These are phyloP conservation scores for Hyperoplus lanceolatus DNA, from an alignment of 2,797 vertebrate genomes.

Conservation along the genomic window DNA sequence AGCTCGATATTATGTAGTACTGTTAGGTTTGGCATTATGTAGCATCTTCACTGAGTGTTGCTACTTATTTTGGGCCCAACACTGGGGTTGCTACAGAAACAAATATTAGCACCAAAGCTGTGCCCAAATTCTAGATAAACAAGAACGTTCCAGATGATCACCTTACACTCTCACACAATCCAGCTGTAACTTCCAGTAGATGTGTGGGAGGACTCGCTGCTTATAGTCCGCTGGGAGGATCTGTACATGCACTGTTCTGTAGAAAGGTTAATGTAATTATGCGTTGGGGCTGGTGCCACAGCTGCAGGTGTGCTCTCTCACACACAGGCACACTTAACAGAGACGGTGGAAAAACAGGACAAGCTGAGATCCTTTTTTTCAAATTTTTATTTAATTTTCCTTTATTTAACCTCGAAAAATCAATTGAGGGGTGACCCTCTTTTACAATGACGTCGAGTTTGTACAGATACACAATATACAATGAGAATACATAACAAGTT, in stretches of 20 bases:
- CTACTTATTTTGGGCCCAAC: constrained; percentile 5
- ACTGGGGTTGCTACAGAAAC: constrained; percentile 21
- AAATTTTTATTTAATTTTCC: background rate
- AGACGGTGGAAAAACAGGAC: constrained; percentile 27
- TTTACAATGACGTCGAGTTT: too few species aligned
- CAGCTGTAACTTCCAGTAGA: constrained; percentile 62
- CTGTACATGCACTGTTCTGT: constrained; percentile 67
- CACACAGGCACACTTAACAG: constrained; percentile 32
- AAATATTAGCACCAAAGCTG: constrained; percentile 21
- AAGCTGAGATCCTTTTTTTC: constrained; percentile 10
- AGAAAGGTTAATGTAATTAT: constrained; percentile 82
- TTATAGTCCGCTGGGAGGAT: constrained; percentile 69
- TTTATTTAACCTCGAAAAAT: too few species aligned
- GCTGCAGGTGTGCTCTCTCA: constrained; percentile 60
- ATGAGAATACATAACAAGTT: too few species aligned
- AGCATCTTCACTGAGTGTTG: background rate
- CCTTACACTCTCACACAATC: constrained; percentile 41
- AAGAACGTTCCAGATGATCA: constrained; percentile 31
- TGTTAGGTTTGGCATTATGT: background rate
- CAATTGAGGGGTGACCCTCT: too few species aligned
- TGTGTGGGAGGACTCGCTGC: constrained; percentile 68
- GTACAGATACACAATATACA: too few species aligned
- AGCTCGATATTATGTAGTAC: background rate
- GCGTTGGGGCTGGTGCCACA: constrained; percentile 58
- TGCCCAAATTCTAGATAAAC: constrained; percentile 9